Base-by-base conservation (phyloP, 2,113 vertebrate genomes). In the Anseranas semipalmata region DNA sequence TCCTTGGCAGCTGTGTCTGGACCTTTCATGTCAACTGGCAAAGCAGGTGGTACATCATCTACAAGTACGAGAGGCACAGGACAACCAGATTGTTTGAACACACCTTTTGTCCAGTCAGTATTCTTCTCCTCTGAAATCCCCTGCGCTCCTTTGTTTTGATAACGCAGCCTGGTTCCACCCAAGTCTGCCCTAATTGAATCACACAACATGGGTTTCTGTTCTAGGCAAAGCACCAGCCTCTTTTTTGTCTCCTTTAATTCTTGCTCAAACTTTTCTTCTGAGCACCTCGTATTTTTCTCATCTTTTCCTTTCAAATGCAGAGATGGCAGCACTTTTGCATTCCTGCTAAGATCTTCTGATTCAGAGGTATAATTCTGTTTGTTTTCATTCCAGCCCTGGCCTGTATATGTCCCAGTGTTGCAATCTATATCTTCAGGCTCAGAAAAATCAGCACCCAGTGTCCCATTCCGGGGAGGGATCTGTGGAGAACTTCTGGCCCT, bases 201-300 rank as follows among this genome's bases (percentile, higher is more conserved):
- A 53, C 33, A 37, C 5, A 95, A 24, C 37, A 53, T 68, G 20
- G 52, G 82, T 48, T 50, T 97, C 75, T 97, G 96, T 45, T 95
- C 95, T 18, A 20, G 45, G 48, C 27, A 76, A 75, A 97, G 96
- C 15, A 60, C 56, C 60, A 96, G 66, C 46, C 93, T 98, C 35
- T 89, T 95, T 68, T 96, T 95, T 48, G 46, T 41, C 56, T 92
- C 90, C n/a, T 73, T 93, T 33, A 84, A 24, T 48, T 94, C 92
- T 24, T 71, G 58, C 5, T 87, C 52, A 12, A 56, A 28, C 13
- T 95, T 90, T 78, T 68, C 76, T 39, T 35, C 85, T 21, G 21
- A 16, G 20, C 72, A 50, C 35, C 16, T 55, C 24, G 22, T 28
- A 13, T 60, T 76, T 84, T 85, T 94, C 74, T 52, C 35, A 50